These are phyloP conservation scores for Sphenopsis melanotis DNA, from an alignment of 2,797 vertebrate species.

Conservation along the genomic window DNA sequence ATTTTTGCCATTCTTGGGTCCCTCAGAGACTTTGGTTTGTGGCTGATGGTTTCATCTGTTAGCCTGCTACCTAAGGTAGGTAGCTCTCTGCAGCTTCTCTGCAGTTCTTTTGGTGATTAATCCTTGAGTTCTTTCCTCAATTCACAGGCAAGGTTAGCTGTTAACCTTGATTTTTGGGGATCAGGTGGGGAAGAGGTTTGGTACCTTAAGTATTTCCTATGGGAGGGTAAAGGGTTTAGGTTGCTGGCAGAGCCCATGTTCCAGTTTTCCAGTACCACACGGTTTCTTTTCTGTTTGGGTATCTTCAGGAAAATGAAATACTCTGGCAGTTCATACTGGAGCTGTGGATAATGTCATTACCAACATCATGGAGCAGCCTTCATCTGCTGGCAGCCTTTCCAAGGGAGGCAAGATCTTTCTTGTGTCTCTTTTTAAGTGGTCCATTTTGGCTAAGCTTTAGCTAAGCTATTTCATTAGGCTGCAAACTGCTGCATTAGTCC, in stretches of 20 bases:
- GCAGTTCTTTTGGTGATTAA: neutral
- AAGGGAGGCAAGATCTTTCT: neutral
- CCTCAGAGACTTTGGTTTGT: neutral
- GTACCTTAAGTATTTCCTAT: accelerated
- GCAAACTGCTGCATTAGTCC: neutral
- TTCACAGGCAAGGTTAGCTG: neutral
- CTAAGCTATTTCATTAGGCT: neutral
- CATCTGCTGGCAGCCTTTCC: neutral
- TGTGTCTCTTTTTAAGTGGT: neutral
- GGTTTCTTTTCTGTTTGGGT: neutral
- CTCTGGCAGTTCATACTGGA: neutral
- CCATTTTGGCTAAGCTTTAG: neutral
- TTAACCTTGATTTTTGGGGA: neutral
- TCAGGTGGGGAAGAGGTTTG: neutral
- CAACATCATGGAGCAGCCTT: neutral
- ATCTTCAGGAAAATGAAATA: neutral
- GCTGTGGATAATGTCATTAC: neutral
- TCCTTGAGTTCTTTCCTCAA: neutral
- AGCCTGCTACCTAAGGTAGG: neutral
- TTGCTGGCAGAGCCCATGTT: neutral
- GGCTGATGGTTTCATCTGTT: neutral
- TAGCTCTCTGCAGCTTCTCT: neutral
- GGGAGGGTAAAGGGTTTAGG: neutral
- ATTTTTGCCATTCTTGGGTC: neutral
- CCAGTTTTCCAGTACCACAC: neutral